Evolutionary conservation across 2,888 invertebrate species (phyloP), one percentile per base, ranked within the genome.

Genomic region (Sepioteuthis lessoniana): DNA sequence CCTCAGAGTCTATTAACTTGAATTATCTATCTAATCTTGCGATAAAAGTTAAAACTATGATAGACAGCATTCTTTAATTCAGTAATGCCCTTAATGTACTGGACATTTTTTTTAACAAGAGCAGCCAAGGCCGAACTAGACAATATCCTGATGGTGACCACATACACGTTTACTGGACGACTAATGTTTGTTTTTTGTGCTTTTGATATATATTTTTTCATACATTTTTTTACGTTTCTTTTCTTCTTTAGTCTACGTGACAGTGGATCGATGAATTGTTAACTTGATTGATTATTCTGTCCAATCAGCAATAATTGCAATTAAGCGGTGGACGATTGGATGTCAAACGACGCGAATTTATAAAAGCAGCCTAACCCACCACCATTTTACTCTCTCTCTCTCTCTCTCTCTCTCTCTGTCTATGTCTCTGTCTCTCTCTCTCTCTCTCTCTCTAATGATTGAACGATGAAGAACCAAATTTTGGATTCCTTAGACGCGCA

Each of bases 261-360:
- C 76, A 76, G 76, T 76, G 76, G 76, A 76, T 76, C 76, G 76
- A 76, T 76, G n/a, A 76, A 76, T 76, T n/a, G n/a, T 76, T 35
- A 76, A 76, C 76, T 10, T 76, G 76, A 76, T 76, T 76, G 76
- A 76, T 76, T 76, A 76, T 76, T 76, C 35, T 76, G n/a, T 76
- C 76, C 76, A 76, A 76, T 76, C 76, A 76, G 76, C 76, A 76
- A 76, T 76, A 76, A 76, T 76, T 76, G 76, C 76, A 76, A 76
- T 76, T 76, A 76, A 76, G 76, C 76, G n/a, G 16, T 76, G n/a
- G 76, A n/a, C n/a, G 76, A 76, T 76, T 76, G 76, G 76, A 76
- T 76, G 76, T 76, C 76, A 76, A 76, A n/a, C 35, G n/a, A 16
- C 16, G n/a, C n/a, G n/a, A 76, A 35, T 76, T n/a, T 76, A 76